Evolutionary conservation across 1,140 invertebrate species (phyloP).

Genomic region (Adelges cooleyi): DNA sequence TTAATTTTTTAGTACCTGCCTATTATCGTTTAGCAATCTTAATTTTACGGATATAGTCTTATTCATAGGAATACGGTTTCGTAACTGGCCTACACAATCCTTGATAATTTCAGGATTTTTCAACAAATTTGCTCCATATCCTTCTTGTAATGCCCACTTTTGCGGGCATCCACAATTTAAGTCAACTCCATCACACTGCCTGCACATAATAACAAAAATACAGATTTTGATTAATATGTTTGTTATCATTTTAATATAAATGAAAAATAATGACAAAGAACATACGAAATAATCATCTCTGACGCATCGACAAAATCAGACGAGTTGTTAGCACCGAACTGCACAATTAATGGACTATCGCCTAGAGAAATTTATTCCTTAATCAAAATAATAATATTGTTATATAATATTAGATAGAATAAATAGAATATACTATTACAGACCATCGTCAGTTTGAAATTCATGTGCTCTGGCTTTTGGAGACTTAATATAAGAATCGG

Average conservation of each 20-base stretch:
- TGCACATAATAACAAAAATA: conserved; percentile 38
- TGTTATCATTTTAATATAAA: too few species aligned
- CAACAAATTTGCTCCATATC: conserved; percentile 76
- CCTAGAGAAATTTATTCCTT: conserved; percentile 37
- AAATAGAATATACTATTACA: neutral
- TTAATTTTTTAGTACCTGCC: conserved; percentile 33
- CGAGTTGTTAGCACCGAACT: conserved; percentile 83
- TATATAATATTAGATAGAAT: neutral
- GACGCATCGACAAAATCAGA: conserved; percentile 75
- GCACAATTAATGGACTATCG: conserved; percentile 78
- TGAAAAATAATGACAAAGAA: too few species aligned
- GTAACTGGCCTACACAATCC: conserved; percentile 65
- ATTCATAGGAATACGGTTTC: conserved; percentile 51
- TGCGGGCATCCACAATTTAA: conserved; percentile 97
- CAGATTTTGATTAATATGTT: neutral
- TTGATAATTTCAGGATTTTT: conserved; percentile 70
- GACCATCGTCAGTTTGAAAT: conserved; percentile 64
- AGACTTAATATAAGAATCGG: conserved; percentile 83
- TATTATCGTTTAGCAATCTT: conserved; percentile 53
- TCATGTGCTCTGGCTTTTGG: conserved; percentile 76
- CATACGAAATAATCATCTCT: conserved; percentile 68
- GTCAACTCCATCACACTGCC: conserved; percentile 79
- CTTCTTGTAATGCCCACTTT: conserved; percentile 82
- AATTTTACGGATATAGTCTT: conserved; percentile 86
- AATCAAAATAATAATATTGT: neutral